Evolutionary conservation across 2,888 invertebrate species (phyloP), one percentile per base, ranked within the genome.

Genomic region (Adelphocoris suturalis): DNA sequence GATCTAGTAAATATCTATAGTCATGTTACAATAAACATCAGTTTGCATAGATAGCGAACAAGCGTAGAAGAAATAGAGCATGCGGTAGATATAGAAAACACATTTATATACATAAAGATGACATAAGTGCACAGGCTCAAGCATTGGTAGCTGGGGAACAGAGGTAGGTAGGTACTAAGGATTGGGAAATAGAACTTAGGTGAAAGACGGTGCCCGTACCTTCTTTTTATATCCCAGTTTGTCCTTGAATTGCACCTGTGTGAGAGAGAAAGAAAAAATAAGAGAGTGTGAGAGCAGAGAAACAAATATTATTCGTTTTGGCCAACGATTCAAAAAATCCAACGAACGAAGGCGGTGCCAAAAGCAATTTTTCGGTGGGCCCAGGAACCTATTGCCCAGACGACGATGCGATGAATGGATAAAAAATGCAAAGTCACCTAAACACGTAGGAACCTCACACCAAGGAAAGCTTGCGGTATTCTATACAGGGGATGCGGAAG

Each of bases 201-300:
- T 78, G 78, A 46, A 78, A 78, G 78, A 47, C 46, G 46, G 27
- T 80, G 23, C 89, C 87, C 91, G 61, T 91, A 91, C 91, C 91
- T 91, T 91, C 61, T 75, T 84, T 84, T 86, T 90, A 91, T 87
- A 80, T 92, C 93, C 93, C 92, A 93, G 93, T 92, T 94, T 94
- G 92, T 94, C 94, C 92, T 94, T 93, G 91, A 94, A 93, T 92
- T 94, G 94, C 91, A 94, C 93, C 94, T 94, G 92, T 91, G 90
- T 86, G 90, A 90, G 78, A 84, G 82, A 89, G 85, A 90, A 86
- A 90, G 90, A 90, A 75, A 37, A 84, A 46, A 85, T 68, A 68
- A 85, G 80, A 89, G 68, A 52, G 82, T 89, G 89, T 75, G 80
- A 57, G 86, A 82, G 82, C 48, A 47, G 52, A 52, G 82, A 28